These are phyloP conservation scores for Petrocephalus zakoni DNA, from an alignment of 2,113 vertebrate genomes.

Conservation along the genomic window DNA sequence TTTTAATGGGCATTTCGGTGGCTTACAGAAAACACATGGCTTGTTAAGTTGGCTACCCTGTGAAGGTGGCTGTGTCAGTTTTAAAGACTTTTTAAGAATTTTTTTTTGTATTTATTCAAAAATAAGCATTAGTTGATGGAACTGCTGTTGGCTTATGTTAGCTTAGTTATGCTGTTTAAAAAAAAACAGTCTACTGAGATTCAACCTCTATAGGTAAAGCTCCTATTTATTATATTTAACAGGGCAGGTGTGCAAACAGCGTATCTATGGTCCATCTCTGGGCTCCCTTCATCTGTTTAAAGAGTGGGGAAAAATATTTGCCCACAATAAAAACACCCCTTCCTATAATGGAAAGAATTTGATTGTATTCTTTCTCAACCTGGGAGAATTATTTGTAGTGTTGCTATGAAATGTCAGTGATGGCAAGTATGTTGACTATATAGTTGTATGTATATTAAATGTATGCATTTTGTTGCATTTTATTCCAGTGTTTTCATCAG, in stretches of 20 bases:
- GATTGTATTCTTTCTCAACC: background rate
- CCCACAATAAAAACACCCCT: conserved; percentile 19
- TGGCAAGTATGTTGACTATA: background rate
- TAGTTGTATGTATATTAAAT: background rate
- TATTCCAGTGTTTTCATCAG: background rate
- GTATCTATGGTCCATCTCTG: conserved; percentile 19
- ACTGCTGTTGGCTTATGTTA: background rate
- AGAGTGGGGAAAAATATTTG: conserved; percentile 21
- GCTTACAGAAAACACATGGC: background rate
- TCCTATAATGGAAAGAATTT: conserved; percentile 15
- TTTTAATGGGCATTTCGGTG: background rate
- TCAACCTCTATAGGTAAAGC: conserved; percentile 17
- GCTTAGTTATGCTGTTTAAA: background rate
- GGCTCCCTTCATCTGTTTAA: conserved; percentile 21
- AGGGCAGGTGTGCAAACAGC: conserved; percentile 24
- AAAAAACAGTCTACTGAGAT: background rate
- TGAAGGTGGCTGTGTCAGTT: background rate
- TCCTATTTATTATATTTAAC: conserved; percentile 16
- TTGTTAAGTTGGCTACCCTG: background rate
- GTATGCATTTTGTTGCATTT: background rate
- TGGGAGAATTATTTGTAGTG: background rate
- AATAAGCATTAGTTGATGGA: background rate
- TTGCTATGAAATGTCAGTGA: background rate
- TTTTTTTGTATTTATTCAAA: background rate
- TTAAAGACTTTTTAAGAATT: background rate